Conservation (phyloP, 2,888 invertebrate species). For the Hypena proboscidalis region DNA sequence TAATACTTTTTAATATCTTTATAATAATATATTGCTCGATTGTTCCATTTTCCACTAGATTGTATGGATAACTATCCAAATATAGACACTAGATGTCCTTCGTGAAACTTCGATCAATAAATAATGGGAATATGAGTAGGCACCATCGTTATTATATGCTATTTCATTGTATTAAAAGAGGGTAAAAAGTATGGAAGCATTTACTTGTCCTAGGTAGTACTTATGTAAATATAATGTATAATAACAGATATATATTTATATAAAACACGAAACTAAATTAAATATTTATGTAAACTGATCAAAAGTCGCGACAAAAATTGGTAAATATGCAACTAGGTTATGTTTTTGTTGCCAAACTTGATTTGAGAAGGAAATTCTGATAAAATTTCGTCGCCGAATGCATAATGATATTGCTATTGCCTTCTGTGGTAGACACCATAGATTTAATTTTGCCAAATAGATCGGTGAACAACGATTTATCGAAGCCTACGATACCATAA, state of each 20-base stretch:
- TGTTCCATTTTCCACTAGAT: background rate
- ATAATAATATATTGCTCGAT: no score
- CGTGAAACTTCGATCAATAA: slow-evolving; percentile 4
- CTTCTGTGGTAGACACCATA: slow-evolving; percentile 6
- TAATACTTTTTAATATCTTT: background rate
- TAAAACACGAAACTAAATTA: no score
- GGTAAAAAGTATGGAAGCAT: background rate
- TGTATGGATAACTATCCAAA: slow-evolving; percentile 1
- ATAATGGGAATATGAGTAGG: slow-evolving; percentile 1
- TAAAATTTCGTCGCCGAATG: slow-evolving; percentile 16
- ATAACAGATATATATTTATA: no score
- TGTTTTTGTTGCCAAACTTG: slow-evolving; percentile 22
- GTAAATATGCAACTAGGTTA: slow-evolving; percentile 30
- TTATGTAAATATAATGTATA: no score
- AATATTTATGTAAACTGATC: slow-evolving; percentile 8
- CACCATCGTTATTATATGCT: slow-evolving; percentile 4
- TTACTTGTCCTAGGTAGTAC: no score
- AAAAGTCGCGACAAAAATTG: slow-evolving; percentile 10
- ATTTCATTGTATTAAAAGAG: slow-evolving; percentile 7
- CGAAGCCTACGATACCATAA: no score
- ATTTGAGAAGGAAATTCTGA: slow-evolving; percentile 20
- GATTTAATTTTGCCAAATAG: no score
- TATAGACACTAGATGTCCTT: slow-evolving; percentile 7
- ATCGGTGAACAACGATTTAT: no score
- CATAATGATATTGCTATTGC: slow-evolving; percentile 17